These are phyloP conservation scores for Eumerus sabulonum DNA, from an alignment of 2,888 invertebrate species.

Conservation along the genomic window DNA sequence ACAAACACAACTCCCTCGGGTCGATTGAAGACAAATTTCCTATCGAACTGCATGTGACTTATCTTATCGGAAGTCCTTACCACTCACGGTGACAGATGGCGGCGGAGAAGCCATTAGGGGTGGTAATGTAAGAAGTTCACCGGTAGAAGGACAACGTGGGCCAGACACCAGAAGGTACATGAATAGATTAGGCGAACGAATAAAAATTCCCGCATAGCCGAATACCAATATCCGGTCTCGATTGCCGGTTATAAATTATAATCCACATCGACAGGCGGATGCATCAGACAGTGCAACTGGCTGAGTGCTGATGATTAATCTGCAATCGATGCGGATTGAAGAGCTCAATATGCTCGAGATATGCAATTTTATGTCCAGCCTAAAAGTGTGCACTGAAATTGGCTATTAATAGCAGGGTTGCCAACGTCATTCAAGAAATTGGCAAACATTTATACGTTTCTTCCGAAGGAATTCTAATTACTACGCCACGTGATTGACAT, in stretches of 20 bases:
- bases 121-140: conserved; percentile 45
- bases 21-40: conserved; percentile 62
- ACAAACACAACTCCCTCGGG: conserved; percentile 22
- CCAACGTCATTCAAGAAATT: too few relatives aligned
- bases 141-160: background rate
- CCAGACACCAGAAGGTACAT: conserved; percentile 39
- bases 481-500: too few relatives aligned
- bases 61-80: conserved; percentile 52
- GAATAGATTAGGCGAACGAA: conserved; percentile 32
- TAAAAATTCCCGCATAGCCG: conserved; percentile 10
- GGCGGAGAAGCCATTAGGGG: conserved; percentile 47
- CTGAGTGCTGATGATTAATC: conserved; percentile 40
- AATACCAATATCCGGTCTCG: conserved; percentile 17
- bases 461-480: too few relatives aligned
- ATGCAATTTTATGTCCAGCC: background rate
- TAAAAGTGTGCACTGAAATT: conserved; percentile 39
- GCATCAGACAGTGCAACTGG: background rate
- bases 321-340: background rate
- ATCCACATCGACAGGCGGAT: background rate
- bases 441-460: too few relatives aligned
- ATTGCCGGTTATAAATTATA: conserved; percentile 14
- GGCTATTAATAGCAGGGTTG: too few relatives aligned
- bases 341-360: background rate
- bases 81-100: conserved; percentile 49
- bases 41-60: conserved; percentile 64